Conservation (phyloP, 92 coral and sea anemone species). For the Heliopora coerulea region DNA sequence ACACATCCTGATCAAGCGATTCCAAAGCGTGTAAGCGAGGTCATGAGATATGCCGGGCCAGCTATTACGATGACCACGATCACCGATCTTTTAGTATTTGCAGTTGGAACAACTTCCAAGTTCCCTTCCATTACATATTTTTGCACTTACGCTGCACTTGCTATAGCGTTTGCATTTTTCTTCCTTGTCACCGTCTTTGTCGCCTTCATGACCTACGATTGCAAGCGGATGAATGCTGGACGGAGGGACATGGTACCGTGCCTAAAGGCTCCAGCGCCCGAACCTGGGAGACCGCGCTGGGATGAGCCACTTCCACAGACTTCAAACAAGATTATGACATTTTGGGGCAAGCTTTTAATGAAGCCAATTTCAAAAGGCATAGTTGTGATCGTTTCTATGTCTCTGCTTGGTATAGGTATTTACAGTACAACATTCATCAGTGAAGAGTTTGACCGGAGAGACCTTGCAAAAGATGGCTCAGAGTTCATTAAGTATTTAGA, state of each 20-base stretch:
- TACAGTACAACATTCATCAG: conserved; percentile 65
- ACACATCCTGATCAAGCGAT: conserved; percentile 16
- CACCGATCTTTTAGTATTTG: conserved; percentile 7
- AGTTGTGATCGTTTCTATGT: conserved; percentile 49
- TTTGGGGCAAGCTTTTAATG: conserved; percentile 58
- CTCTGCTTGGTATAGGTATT: conserved; percentile 61
- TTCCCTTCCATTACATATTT: conserved; percentile 70
- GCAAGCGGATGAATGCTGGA: conserved; percentile 59
- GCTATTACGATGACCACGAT: no score
- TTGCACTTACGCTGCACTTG: conserved; percentile 69
- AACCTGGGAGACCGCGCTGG: conserved; percentile 27
- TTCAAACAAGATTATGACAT: conserved; percentile 48
- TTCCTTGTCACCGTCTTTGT: conserved; percentile 70
- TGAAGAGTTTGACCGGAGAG: conserved; percentile 68
- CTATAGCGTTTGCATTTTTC: conserved; percentile 59
- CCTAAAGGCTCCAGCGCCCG: conserved; percentile 7
- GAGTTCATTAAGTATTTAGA: conserved; percentile 55
- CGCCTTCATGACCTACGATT: conserved; percentile 64
- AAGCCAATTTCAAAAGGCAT: conserved; percentile 43
- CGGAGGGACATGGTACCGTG: conserved; percentile 71
- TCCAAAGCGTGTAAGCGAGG: no score
- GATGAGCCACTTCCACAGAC: conserved; percentile 57
- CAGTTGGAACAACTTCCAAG: conserved; percentile 71
- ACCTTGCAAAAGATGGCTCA: conserved; percentile 78
- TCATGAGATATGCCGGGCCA: no score